Conservation (phyloP, 2,888 invertebrate genomes). For the Limnephilus marmoratus region DNA sequence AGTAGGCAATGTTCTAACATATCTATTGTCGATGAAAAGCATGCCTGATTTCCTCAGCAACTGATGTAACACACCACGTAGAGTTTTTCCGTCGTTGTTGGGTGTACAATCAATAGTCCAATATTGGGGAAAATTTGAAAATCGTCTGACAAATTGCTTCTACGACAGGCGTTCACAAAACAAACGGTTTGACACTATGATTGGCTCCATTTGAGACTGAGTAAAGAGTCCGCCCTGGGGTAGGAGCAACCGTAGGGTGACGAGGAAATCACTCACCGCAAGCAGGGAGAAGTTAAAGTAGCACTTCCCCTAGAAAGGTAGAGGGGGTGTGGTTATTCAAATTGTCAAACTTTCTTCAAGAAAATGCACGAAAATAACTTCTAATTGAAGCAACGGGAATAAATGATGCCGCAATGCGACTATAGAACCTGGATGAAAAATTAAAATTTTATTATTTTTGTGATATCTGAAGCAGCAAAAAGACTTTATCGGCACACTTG, state of each 20-base stretch:
- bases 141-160: constrained; percentile 52
- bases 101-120: constrained; percentile 37
- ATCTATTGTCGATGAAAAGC: too few relatives aligned
- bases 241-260: constrained; percentile 8
- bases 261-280: not conserved
- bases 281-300: not conserved
- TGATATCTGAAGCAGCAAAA: too few relatives aligned
- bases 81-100: not conserved
- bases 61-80: not conserved
- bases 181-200: constrained; percentile 48
- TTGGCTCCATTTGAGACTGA: constrained; percentile 49
- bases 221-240: constrained; percentile 18
- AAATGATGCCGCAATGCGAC: not conserved
- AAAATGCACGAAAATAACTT: not conserved
- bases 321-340: not conserved
- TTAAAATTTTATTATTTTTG: not conserved
- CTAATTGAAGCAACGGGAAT: not conserved
- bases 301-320: not conserved
- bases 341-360: not conserved
- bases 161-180: constrained; percentile 43
- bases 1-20: too few relatives aligned
- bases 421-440: not conserved
- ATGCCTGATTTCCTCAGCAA: too few relatives aligned
- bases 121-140: constrained; percentile 51
- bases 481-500: not conserved